These are phyloP conservation scores for Trichosurus vulpecula DNA, from an alignment of 2,797 vertebrate species.

Conservation along the genomic window DNA sequence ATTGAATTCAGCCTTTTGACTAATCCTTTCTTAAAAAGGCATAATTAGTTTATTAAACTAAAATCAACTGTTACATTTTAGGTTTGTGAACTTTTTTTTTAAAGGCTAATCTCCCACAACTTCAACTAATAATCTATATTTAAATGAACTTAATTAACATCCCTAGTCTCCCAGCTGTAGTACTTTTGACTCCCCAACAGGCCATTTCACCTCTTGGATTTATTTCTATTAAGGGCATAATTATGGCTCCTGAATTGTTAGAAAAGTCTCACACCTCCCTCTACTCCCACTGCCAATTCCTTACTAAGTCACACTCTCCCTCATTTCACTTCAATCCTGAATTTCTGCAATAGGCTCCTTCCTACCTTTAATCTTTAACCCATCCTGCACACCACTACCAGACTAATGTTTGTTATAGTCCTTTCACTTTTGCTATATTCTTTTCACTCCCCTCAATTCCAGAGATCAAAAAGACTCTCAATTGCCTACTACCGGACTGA, in stretches of 20 bases:
- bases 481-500: not conserved
- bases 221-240: not conserved
- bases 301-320: not conserved
- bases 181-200: not conserved
- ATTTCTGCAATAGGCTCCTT: not conserved
- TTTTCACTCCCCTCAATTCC: not conserved
- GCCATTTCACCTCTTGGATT: not conserved
- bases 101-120: not conserved
- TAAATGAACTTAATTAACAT: not conserved
- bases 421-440: not conserved
- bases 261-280: slow-evolving; percentile 26
- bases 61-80: not conserved
- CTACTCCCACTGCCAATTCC: not conserved
- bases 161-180: not conserved
- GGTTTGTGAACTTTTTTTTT: not conserved
- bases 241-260: not conserved
- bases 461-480: not conserved
- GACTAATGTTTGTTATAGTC: not conserved
- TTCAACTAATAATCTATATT: not conserved
- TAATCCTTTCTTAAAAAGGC: not conserved
- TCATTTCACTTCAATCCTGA: not conserved
- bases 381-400: not conserved
- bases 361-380: not conserved
- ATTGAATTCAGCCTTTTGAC: not conserved
- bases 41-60: not conserved